Percentiles rank a stretch among this genome's conserved stretches.
Evolutionary conservation across 2,888 invertebrate genomes (phyloP).

Genomic region (Trachelus tabidus): DNA sequence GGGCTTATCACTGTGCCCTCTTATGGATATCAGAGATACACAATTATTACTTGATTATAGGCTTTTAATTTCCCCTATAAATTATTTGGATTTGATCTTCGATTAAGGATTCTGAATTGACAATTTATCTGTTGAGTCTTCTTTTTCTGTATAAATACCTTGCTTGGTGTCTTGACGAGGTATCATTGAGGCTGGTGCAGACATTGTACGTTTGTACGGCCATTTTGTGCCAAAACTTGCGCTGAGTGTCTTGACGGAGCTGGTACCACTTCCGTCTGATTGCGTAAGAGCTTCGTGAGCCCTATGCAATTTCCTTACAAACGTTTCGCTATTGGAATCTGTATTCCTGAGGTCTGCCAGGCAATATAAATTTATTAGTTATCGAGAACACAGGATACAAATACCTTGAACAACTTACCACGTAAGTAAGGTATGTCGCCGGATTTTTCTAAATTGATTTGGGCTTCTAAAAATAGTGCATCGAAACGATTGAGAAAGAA

Average conservation of each 20-base stretch:
- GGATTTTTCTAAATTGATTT: constrained; percentile 86
- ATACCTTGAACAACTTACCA: constrained; percentile 69
- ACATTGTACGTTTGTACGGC: constrained; percentile 95
- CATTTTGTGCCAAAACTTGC: constrained; percentile 92
- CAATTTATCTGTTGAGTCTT: not conserved
- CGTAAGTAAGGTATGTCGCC: constrained; percentile 87
- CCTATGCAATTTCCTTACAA: constrained; percentile 86
- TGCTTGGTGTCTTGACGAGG: constrained; percentile 80
- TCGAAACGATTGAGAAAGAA: constrained; percentile 98
- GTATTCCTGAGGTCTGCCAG: constrained; percentile 85
- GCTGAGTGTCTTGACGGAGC: constrained; percentile 80
- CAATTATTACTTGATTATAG: not conserved
- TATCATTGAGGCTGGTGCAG: constrained; percentile 88
- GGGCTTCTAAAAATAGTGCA: constrained; percentile 94
- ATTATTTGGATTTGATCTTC: not conserved
- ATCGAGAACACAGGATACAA: not conserved
- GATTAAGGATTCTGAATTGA: not conserved
- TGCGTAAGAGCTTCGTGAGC: constrained; percentile 89
- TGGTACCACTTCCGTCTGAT: constrained; percentile 74
- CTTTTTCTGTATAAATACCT: constrained; percentile 60
- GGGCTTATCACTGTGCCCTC: not conserved
- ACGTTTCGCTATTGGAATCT: constrained; percentile 86
- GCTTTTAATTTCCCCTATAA: not conserved
- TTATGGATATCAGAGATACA: not conserved
- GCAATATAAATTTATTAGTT: not conserved